These are phyloP conservation scores for Brachypodius melanocephalos DNA, from an alignment of 2,113 vertebrate genomes.

Conservation along the genomic window DNA sequence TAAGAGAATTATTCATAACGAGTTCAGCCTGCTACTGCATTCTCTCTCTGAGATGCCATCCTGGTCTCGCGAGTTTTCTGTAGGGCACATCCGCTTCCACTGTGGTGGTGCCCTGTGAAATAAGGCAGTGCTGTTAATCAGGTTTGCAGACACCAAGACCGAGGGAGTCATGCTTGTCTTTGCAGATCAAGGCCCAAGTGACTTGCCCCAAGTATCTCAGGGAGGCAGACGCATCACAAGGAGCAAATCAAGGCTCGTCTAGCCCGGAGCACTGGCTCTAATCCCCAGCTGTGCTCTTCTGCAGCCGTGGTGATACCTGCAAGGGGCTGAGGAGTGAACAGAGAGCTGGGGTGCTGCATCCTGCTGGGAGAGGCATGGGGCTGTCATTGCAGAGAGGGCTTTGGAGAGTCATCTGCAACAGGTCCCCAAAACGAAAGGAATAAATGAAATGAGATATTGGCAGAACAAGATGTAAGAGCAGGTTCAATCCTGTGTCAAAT, in stretches of 20 bases:
- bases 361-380: background rate
- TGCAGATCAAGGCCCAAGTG: background rate
- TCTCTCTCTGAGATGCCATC: background rate
- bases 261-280: background rate
- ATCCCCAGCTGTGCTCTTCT: background rate
- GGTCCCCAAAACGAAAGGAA: background rate
- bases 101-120: background rate
- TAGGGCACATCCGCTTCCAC: rapidly evolving
- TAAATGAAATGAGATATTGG: background rate
- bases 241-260: background rate
- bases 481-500: background rate
- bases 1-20: background rate
- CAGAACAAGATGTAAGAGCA: background rate
- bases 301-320: background rate
- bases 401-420: background rate
- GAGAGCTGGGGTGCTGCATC: background rate
- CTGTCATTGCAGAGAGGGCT: background rate
- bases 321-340: background rate
- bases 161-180: background rate
- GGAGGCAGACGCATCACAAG: background rate
- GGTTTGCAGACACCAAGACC: background rate
- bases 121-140: rapidly evolving
- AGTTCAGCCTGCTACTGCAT: background rate
- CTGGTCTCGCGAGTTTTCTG: rapidly evolving
- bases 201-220: background rate